Evolutionary conservation across 2,797 vertebrate genomes (phyloP).

Genomic region (Erpetoichthys calabaricus): DNA sequence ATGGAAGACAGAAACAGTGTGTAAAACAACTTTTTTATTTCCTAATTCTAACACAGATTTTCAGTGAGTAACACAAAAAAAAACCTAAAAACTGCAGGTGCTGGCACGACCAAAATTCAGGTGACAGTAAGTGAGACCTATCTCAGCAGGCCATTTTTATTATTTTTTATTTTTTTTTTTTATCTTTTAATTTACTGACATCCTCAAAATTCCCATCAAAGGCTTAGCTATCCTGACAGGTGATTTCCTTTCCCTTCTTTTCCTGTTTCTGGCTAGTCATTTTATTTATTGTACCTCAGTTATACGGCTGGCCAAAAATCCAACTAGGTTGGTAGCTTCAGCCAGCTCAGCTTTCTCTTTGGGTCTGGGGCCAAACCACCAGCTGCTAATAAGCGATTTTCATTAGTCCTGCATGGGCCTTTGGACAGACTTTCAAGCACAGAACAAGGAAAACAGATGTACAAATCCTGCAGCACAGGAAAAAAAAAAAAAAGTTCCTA

Average conservation of each 20-base stretch:
- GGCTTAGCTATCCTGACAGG: constrained; percentile 2
- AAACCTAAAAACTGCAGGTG: too few species aligned
- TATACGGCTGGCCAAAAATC: constrained; percentile 4
- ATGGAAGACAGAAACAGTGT: too few species aligned
- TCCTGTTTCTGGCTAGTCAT: constrained; percentile 14
- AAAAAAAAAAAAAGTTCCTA: too few species aligned
- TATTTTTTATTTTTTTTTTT: too few species aligned
- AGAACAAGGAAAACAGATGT: constrained; percentile 7
- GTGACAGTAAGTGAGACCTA: too few species aligned
- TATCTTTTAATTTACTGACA: too few species aligned
- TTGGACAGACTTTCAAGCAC: constrained; percentile 6
- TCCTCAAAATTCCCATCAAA: too few species aligned
- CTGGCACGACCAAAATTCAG: too few species aligned
- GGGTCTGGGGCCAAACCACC: not conserved
- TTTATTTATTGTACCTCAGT: constrained; percentile 18
- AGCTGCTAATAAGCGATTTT: not conserved
- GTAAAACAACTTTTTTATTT: too few species aligned
- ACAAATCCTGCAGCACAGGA: not conserved
- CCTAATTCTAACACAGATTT: too few species aligned
- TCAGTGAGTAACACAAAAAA: too few species aligned
- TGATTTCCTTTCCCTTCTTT: constrained; percentile 5
- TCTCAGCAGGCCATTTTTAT: too few species aligned
- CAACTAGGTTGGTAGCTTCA: constrained; percentile 9
- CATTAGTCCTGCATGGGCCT: constrained; percentile 1
- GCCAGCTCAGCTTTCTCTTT: constrained; percentile 8